Percentiles rank a stretch among this genome's conserved stretches.
Evolutionary conservation across 2,797 vertebrate species (phyloP).

Genomic region (Tragelaphus eurycerus): DNA sequence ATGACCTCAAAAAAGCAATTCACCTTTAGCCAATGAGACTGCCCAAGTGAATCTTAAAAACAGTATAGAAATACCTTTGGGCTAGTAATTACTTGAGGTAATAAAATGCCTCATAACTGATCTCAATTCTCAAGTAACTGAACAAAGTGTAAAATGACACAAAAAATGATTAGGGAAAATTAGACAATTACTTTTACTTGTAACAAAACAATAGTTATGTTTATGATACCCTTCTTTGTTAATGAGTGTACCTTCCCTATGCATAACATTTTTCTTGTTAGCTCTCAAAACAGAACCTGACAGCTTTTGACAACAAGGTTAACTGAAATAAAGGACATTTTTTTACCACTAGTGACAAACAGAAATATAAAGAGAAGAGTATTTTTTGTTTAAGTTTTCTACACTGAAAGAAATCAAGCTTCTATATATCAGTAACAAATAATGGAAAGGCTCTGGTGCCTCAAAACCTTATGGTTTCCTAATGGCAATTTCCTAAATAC

Average conservation of each 20-base stretch:
- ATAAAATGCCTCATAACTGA: not conserved
- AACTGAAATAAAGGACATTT: not conserved
- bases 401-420: conserved; percentile 17
- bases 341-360: not conserved
- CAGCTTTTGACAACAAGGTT: not conserved
- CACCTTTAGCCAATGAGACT: not conserved
- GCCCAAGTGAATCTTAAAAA: not conserved
- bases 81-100: not conserved
- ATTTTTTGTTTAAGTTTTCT: not conserved
- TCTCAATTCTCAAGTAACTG: not conserved
- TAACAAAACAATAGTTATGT: conserved; percentile 13
- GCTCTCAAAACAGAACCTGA: not conserved
- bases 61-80: not conserved
- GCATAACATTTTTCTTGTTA: not conserved
- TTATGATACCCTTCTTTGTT: conserved; percentile 4
- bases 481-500: not conserved
- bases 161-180: conserved; percentile 9
- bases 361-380: not conserved
- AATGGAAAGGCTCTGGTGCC: not conserved
- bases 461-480: not conserved
- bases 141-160: conserved; percentile 31
- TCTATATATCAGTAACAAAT: not conserved
- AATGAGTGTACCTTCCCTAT: not conserved
- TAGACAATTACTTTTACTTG: conserved; percentile 13
- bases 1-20: not conserved